phyloP scores from a whole-genome alignment of 2,888 invertebrate species.

The Drosophila prolongata region DNA sequence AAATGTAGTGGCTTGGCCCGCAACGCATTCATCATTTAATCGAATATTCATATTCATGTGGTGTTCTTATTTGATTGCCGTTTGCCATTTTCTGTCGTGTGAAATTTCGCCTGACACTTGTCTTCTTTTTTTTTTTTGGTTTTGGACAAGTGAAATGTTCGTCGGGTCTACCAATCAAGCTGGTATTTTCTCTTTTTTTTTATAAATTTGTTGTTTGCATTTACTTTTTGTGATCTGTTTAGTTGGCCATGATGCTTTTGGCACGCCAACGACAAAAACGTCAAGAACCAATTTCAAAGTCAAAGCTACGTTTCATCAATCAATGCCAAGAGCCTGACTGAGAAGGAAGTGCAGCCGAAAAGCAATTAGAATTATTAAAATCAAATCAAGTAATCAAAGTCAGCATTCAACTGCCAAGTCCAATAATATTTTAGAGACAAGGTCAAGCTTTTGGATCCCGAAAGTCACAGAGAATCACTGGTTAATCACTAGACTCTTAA shows the following conservation, averaged over 20 bases:
- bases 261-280: conserved; percentile 27
- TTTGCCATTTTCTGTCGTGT: conserved; percentile 43
- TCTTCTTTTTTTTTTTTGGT: conserved; percentile 26
- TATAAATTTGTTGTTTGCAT: conserved; percentile 4
- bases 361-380: conserved; percentile 72
- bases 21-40: conserved; percentile 28
- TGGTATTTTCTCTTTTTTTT: conserved; percentile 26
- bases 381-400: conserved; percentile 17
- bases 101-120: conserved; percentile 47
- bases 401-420: conserved; percentile 9
- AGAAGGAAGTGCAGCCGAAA: conserved; percentile 33
- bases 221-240: conserved; percentile 27
- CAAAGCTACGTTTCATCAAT: conserved; percentile 57
- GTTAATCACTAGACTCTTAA: too few relatives aligned
- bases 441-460: neutral
- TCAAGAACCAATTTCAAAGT: conserved; percentile 5
- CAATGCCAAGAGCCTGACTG: conserved; percentile 50
- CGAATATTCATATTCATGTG: conserved; percentile 61
- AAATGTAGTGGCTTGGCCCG: conserved; percentile 6
- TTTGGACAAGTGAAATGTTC: conserved; percentile 62
- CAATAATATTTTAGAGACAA: conserved; percentile 2
- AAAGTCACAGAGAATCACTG: neutral
- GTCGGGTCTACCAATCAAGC: conserved; percentile 23
- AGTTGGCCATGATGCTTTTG: conserved; percentile 33
- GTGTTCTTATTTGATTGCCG: conserved; percentile 43